phyloP scores from a whole-genome alignment of 2,797 vertebrate species.

The Eupleurogrammus muticus region DNA sequence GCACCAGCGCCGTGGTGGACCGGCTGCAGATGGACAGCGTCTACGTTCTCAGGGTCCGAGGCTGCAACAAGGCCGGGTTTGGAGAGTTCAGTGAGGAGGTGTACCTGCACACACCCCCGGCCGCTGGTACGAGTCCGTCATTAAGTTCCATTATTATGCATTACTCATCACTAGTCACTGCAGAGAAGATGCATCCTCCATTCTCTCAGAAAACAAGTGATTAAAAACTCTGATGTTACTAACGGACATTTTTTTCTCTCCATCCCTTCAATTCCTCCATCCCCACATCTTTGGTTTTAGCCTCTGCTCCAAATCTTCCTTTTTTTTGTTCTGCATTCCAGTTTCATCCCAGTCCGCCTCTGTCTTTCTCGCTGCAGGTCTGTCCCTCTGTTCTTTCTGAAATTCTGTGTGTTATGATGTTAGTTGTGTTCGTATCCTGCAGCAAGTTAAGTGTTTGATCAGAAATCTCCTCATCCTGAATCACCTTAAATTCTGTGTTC shows the following conservation, averaged over 20 bases:
- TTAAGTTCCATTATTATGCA: too few species aligned
- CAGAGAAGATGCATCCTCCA: background rate
- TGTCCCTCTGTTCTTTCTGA: slow-evolving; percentile 40
- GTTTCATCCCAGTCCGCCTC: slow-evolving; percentile 52
- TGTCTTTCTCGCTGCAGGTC: slow-evolving; percentile 56
- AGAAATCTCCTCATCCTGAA: slow-evolving; percentile 21
- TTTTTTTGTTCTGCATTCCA: slow-evolving; percentile 51
- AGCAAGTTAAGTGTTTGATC: background rate
- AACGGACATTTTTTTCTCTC: slow-evolving; percentile 62
- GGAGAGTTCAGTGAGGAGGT: slow-evolving; percentile 97
- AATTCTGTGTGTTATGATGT: slow-evolving; percentile 3
- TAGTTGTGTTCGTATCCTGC: slow-evolving; percentile 23
- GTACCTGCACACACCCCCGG: slow-evolving; percentile 94
- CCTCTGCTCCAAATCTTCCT: slow-evolving; percentile 50
- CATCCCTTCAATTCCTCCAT: slow-evolving; percentile 63
- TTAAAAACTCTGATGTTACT: slow-evolving; percentile 20
- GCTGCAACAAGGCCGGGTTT: slow-evolving; percentile 95
- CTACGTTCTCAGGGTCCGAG: slow-evolving; percentile 93
- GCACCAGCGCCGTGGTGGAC: slow-evolving; percentile 91
- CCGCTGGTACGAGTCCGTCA: slow-evolving; percentile 92
- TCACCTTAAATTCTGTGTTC: slow-evolving; percentile 30
- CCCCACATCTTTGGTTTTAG: slow-evolving; percentile 43
- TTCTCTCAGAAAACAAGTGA: background rate
- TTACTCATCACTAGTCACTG: too few species aligned
- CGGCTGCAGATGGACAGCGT: slow-evolving; percentile 93